phyloP scores from a whole-genome alignment of 2,113 vertebrate genomes.

The Carollia perspicillata region DNA sequence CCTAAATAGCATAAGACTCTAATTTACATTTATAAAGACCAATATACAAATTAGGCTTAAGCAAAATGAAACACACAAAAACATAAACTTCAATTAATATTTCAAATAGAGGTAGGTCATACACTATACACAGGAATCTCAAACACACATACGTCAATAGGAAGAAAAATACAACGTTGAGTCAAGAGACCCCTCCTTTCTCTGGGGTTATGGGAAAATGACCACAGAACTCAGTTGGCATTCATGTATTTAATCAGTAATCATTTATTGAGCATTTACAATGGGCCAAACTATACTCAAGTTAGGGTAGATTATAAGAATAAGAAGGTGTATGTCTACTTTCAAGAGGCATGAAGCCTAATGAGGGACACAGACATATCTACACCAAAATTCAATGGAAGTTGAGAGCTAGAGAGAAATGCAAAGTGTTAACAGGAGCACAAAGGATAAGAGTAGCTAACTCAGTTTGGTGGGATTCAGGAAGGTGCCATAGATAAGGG shows the following conservation, averaged over 20 bases:
- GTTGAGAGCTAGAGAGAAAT: background rate
- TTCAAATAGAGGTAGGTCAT: slow-evolving; percentile 38
- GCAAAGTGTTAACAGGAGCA: background rate
- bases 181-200: background rate
- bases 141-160: background rate
- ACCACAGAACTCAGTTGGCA: background rate
- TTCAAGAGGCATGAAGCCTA: background rate
- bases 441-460: background rate
- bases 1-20: slow-evolving; percentile 54
- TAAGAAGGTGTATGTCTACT: background rate
- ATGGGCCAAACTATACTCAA: background rate
- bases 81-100: slow-evolving; percentile 58
- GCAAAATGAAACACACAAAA: slow-evolving; percentile 68
- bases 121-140: background rate
- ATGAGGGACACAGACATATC: background rate
- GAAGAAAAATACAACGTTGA: background rate
- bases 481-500: background rate
- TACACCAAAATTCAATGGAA: background rate
- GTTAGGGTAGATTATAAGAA: background rate
- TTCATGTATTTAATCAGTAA: background rate
- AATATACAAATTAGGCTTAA: slow-evolving; percentile 52
- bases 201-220: background rate
- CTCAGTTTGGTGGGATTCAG: background rate
- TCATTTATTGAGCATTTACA: background rate
- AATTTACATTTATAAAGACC: slow-evolving; percentile 68